Percentiles rank a stretch among this genome's conserved stretches.
phyloP scores from a whole-genome alignment of 1,140 invertebrate genomes.

The Lasioglossum baleicum region DNA sequence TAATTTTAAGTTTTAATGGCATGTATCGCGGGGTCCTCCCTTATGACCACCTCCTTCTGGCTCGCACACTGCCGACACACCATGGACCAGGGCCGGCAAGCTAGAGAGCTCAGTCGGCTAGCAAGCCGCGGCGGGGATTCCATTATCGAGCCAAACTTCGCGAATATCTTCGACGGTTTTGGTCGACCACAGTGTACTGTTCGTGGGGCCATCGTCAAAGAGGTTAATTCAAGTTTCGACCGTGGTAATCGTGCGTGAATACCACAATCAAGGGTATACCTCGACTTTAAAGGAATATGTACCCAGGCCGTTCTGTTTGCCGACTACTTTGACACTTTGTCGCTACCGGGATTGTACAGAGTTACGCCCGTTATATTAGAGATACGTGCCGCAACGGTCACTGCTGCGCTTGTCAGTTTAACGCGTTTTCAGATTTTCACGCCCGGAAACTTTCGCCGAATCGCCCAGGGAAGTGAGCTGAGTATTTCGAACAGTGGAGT shows the following conservation, averaged over 20 bases:
- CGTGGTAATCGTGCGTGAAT: constrained; percentile 62
- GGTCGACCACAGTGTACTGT: constrained; percentile 29
- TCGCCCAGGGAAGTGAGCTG: neutral
- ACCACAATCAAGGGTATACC: constrained; percentile 59
- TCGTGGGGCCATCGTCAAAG: constrained; percentile 38
- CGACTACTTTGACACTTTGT: constrained; percentile 31
- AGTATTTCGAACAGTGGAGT: too few relatives aligned
- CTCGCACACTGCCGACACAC: too few relatives aligned
- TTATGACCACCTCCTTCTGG: constrained; percentile 67
- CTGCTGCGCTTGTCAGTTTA: neutral
- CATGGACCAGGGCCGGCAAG: constrained; percentile 29
- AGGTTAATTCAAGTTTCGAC: constrained; percentile 51
- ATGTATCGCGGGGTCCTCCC: constrained; percentile 66
- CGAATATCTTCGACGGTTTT: constrained; percentile 55
- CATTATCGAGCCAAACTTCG: constrained; percentile 71
- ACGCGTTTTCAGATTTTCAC: neutral
- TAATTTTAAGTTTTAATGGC: constrained; percentile 78
- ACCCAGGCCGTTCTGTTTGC: neutral
- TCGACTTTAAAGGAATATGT: constrained; percentile 13
- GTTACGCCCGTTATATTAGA: neutral
- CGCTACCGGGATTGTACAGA: neutral
- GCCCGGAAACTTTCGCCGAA: neutral
- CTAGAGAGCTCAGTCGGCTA: constrained; percentile 35
- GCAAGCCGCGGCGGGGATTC: constrained; percentile 60
- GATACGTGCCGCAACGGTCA: neutral